Conservation (phyloP, 2,113 vertebrate genomes). For the Petromus typicus region DNA sequence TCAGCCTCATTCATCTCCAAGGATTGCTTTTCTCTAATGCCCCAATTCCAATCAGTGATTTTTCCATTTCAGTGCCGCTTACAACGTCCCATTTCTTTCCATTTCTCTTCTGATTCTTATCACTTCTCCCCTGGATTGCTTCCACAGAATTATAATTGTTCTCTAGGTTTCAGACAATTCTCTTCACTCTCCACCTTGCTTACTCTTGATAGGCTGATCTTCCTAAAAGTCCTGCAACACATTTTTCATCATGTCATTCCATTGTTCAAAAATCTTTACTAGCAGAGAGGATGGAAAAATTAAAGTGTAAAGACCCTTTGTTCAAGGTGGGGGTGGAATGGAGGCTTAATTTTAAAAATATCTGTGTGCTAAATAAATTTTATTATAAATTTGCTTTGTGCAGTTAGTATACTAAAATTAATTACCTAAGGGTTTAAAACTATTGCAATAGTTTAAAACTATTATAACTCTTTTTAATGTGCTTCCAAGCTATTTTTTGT, state of each 20-base stretch:
- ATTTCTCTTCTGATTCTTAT: conserved; percentile 36
- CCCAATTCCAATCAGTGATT: conserved; percentile 46
- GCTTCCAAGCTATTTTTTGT: background rate
- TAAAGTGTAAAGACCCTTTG: background rate
- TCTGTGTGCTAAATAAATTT: conserved; percentile 9
- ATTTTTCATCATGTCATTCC: background rate
- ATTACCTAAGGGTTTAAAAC: conserved; percentile 10
- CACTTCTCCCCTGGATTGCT: conserved; percentile 48
- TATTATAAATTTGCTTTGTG: background rate
- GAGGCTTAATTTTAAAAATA: background rate
- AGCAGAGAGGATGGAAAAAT: background rate
- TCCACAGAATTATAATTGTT: conserved; percentile 55
- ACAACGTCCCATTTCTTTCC: conserved; percentile 58
- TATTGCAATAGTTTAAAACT: background rate
- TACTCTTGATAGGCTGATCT: conserved; percentile 60
- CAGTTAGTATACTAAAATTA: conserved; percentile 3
- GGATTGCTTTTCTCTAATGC: conserved; percentile 41
- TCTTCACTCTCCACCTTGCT: conserved; percentile 46
- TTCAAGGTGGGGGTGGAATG: background rate
- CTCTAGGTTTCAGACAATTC: conserved; percentile 47
- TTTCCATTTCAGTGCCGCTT: conserved; percentile 61
- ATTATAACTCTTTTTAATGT: background rate
- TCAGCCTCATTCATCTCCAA: background rate
- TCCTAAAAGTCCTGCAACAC: conserved; percentile 23
- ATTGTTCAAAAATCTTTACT: conserved; percentile 46